Evolutionary conservation across 2,888 invertebrate genomes (phyloP).

Genomic region (Ormia ochracea): DNA sequence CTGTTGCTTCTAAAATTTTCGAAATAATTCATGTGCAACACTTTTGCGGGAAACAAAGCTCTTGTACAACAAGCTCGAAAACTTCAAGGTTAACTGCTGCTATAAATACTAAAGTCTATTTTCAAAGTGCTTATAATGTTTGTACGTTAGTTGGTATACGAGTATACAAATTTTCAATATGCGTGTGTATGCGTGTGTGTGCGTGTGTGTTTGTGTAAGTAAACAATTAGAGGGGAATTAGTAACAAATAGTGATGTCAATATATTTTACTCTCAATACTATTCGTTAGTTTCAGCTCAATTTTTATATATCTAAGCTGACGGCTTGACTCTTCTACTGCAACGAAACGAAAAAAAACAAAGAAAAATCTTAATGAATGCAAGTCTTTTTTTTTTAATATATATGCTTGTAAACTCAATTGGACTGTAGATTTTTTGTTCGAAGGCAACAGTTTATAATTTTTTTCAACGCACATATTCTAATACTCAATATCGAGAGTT

Average conservation of each 20-base stretch:
- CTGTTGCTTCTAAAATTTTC: conserved; percentile 8
- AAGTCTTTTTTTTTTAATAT: too few species aligned
- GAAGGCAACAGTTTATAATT: too few species aligned
- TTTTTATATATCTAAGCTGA: too few species aligned
- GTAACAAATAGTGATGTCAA: not conserved
- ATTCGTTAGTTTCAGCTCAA: not conserved
- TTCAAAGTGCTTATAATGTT: not conserved
- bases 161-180: too few species aligned
- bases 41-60: conserved; percentile 46
- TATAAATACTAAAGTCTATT: conserved; percentile 4
- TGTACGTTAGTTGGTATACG: not conserved
- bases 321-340: too few species aligned
- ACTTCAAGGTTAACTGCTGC: conserved; percentile 59
- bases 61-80: conserved; percentile 40
- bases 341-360: too few species aligned
- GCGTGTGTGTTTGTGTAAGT: conserved; percentile 21
- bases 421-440: too few species aligned
- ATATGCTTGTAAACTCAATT: too few species aligned
- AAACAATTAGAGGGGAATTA: conserved; percentile 32
- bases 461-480: too few species aligned
- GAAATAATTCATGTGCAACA: conserved; percentile 43
- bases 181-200: not conserved
- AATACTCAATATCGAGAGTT: too few species aligned
- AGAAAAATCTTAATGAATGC: too few species aligned
- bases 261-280: not conserved